Base-by-base conservation (phyloP, 2,888 invertebrate species). In the Copidosoma aretas region DNA sequence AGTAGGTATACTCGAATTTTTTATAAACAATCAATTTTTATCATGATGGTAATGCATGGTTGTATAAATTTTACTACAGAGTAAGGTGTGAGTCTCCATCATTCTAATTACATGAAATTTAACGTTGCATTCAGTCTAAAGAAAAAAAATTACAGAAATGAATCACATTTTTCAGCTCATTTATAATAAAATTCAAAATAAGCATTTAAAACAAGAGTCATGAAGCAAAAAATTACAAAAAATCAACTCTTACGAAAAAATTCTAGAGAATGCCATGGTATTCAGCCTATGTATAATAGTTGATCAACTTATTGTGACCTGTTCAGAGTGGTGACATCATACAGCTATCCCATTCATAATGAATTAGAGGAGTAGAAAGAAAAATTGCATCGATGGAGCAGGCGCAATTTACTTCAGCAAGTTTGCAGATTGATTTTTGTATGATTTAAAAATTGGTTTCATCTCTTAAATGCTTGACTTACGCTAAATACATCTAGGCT, bases 261-360 rank as follows among this genome's bases (percentile, higher is more conserved):
- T 32, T 39, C 61, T 59, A 72, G 49, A 56, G 59, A 71, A 67
- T 59, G 49, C 39, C 68, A 68, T 66, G 68, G 39, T 70, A 71
- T 70, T 60, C 66, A 64, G 62, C 65, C 60, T 60, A 56, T 68
- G 56, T 68, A 64, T 73, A 74, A 75, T 74, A 74, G 73, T 64
- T 75, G 77, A 78, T 76, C 77, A 76, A 78, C 73, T 75, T 74
- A 73, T 77, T 74, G 75, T 77, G 75, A 77, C 76, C 80, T 79
- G 79, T 79, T 79, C 78, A 78, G 80, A 81, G 81, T 82, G 80
- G 81, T 78, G 79, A 78, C 77, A 79, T 80, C 79, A 77, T 80
- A 82, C 81, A 79, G 79, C 80, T 32, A 32, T 8, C 76, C 67
- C 64, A 64, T 63, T 60, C 59, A 41, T 68, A 59, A 51, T 25